Conservation (phyloP, 1,140 invertebrate genomes). For the Hormaphis cornu region DNA sequence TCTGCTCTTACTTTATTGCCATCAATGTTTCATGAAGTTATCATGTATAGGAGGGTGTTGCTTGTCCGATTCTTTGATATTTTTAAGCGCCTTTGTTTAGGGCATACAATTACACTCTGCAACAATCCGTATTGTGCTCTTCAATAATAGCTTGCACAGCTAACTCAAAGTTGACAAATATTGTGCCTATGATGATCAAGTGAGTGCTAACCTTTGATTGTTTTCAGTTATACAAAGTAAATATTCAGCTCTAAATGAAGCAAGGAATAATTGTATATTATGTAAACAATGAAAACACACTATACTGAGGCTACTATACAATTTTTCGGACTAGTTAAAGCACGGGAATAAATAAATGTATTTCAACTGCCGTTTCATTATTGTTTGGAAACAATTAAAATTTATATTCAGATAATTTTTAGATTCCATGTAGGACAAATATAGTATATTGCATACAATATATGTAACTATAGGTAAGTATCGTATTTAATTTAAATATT, state of each 20-base stretch:
- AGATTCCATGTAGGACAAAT: conserved; percentile 1
- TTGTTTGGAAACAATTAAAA: conserved; percentile 1
- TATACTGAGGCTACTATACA: not conserved
- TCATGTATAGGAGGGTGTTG: no score
- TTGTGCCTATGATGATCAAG: not conserved
- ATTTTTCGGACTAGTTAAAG: not conserved
- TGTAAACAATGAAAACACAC: not conserved
- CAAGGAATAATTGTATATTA: not conserved
- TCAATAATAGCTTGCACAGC: no score
- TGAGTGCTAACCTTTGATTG: conserved; percentile 29
- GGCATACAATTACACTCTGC: no score
- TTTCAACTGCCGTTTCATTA: not conserved
- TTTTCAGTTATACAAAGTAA: not conserved
- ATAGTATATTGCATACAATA: conserved; percentile 7
- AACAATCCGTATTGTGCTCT: no score
- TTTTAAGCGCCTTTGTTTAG: no score
- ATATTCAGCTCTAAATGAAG: not conserved
- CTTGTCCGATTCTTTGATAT: no score
- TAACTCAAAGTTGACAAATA: not conserved
- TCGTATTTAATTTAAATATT: conserved; percentile 26
- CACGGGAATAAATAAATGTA: conserved; percentile 9
- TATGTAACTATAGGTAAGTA: no score
- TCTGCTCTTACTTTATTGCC: no score
- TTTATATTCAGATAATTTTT: conserved; percentile 22
- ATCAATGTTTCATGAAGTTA: no score